Conservation (phyloP, 2,888 invertebrate genomes). For the Acanthoscelides obtectus region DNA sequence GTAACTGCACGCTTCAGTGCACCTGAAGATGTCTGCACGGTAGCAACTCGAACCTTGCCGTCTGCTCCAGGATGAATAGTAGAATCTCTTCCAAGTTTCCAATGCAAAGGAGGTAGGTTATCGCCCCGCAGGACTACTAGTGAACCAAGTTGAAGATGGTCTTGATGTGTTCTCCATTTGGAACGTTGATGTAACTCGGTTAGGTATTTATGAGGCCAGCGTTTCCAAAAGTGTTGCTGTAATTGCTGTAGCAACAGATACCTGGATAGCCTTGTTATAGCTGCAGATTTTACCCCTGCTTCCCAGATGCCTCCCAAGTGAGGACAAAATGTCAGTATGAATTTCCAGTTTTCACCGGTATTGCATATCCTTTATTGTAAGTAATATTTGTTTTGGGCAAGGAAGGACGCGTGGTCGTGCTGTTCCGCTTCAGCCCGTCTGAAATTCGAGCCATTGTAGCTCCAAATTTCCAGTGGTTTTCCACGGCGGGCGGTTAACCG, state of each 20-base stretch:
- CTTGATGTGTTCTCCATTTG: conserved; percentile 15
- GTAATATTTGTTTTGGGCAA: not conserved
- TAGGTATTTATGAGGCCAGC: conserved; percentile 31
- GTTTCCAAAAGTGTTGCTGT: conserved; percentile 28
- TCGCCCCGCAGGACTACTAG: conserved; percentile 35
- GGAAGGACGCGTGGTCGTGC: conserved; percentile 5
- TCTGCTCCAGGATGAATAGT: conserved; percentile 31
- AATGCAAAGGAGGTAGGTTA: conserved; percentile 28
- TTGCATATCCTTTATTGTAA: conserved; percentile 2
- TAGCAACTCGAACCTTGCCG: conserved; percentile 27
- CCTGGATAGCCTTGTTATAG: conserved; percentile 20
- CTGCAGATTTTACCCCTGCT: conserved; percentile 33
- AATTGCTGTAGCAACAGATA: conserved; percentile 28
- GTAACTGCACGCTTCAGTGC: conserved; percentile 19
- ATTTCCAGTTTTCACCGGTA: conserved; percentile 29
- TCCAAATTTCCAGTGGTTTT: conserved; percentile 14
- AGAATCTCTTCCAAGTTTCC: conserved; percentile 26
- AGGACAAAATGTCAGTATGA: conserved; percentile 33
- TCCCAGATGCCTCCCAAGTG: conserved; percentile 40
- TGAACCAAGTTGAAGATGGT: conserved; percentile 23
- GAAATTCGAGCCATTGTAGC: conserved; percentile 25
- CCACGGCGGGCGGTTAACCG: conserved; percentile 21
- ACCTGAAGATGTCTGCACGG: conserved; percentile 27
- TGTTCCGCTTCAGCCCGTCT: conserved; percentile 13
- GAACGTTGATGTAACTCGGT: conserved; percentile 23